These are phyloP conservation scores for Cardiocondyla obscurior DNA, from an alignment of 1,140 invertebrate genomes.

Conservation along the genomic window DNA sequence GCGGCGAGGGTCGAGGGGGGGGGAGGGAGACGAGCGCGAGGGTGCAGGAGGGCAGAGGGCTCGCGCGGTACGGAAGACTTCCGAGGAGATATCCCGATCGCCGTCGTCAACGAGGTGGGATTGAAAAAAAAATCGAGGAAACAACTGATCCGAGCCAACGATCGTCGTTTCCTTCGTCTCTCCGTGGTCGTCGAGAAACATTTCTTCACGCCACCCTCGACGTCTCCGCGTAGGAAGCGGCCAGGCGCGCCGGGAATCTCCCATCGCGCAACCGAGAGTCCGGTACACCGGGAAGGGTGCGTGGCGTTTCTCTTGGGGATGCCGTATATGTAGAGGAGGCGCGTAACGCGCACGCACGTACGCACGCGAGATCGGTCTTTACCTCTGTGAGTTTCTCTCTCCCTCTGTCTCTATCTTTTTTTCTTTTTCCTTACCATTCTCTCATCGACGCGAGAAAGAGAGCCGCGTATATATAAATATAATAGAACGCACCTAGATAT, in stretches of 20 bases:
- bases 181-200: not conserved
- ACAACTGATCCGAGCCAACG: too few relatives aligned
- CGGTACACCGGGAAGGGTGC: not conserved
- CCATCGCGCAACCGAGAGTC: not conserved
- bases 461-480: conserved; percentile 73
- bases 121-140: too few relatives aligned
- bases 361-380: conserved; percentile 1
- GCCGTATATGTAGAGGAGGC: conserved; percentile 11
- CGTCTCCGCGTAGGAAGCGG: not conserved
- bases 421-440: not conserved
- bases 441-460: conserved; percentile 37
- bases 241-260: not conserved
- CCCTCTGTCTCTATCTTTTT: not conserved
- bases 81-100: not conserved
- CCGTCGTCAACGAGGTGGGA: conserved; percentile 21
- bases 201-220: not conserved
- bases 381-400: not conserved
- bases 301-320: conserved; percentile 2
- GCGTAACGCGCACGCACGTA: conserved; percentile 40
- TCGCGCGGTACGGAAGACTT: not conserved
- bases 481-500: conserved; percentile 79
- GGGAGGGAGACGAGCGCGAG: not conserved
- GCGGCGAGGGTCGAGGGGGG: conserved; percentile 11
- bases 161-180: not conserved
- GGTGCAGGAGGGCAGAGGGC: not conserved